Percentiles rank a stretch among this genome's conserved stretches.
Evolutionary conservation across 2,888 invertebrate genomes (phyloP).

Genomic region (Ormia ochracea): DNA sequence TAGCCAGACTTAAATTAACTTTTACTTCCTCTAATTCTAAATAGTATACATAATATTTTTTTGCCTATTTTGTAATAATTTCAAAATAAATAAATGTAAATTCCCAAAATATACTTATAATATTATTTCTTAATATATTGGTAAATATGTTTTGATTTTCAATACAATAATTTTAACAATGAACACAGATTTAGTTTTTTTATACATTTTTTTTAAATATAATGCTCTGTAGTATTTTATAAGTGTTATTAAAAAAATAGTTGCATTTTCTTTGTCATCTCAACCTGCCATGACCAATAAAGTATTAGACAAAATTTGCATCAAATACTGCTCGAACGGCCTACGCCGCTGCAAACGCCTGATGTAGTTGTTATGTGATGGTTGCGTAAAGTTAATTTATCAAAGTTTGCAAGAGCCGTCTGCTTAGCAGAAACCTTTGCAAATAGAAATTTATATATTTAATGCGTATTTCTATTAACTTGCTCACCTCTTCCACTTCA

Average conservation of each 20-base stretch:
- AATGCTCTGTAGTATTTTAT: conserved; percentile 20
- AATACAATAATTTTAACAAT: conserved; percentile 52
- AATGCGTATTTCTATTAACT: conserved; percentile 35
- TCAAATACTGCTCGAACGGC: conserved; percentile 76
- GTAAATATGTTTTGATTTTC: conserved; percentile 36
- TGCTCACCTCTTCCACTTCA: conserved; percentile 73
- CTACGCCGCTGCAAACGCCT: conserved; percentile 73
- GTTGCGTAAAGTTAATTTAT: conserved; percentile 69
- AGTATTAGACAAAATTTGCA: conserved; percentile 55
- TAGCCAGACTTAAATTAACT: not conserved
- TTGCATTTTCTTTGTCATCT: not conserved
- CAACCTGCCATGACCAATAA: conserved; percentile 5
- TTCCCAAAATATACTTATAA: conserved; percentile 56
- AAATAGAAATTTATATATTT: not conserved
- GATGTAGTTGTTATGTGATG: conserved; percentile 76
- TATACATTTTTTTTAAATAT: conserved; percentile 24
- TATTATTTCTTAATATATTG: conserved; percentile 27
- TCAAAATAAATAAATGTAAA: conserved; percentile 54
- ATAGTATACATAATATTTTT: conserved; percentile 15
- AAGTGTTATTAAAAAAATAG: conserved; percentile 26
- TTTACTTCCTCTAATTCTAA: not conserved
- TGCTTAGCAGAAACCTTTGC: conserved; percentile 67
- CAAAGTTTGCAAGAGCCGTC: conserved; percentile 69
- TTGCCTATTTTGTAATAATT: not conserved
- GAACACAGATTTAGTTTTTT: conserved; percentile 59